These are phyloP conservation scores for Microcaecilia unicolor DNA, from an alignment of 2,797 vertebrate species.

Conservation along the genomic window DNA sequence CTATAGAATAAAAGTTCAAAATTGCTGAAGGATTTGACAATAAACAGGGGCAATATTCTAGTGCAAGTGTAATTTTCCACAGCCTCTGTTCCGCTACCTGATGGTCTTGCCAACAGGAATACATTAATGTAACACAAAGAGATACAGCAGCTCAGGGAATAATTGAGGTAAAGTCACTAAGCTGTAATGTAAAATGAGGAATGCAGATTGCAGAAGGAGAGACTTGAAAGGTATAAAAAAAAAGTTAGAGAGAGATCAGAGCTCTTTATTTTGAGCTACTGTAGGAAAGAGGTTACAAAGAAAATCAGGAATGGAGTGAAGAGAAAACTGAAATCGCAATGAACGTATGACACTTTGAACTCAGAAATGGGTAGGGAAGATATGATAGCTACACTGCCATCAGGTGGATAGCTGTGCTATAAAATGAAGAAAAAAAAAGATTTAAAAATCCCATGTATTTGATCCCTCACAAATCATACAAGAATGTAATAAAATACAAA, in stretches of 20 bases:
- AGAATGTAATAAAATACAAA: too few species aligned
- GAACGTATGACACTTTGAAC: too few species aligned
- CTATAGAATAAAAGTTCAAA: not conserved
- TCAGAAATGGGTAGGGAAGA: constrained; percentile 4
- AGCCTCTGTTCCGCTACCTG: too few species aligned
- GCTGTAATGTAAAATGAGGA: constrained; percentile 6
- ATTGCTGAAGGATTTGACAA: constrained; percentile 1
- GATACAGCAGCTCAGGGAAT: constrained; percentile 12
- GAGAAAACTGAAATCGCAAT: constrained; percentile 1
- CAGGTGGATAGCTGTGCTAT: constrained; percentile 33
- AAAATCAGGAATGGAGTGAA: constrained; percentile 15
- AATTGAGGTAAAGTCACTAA: constrained; percentile 10
- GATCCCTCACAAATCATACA: too few species aligned
- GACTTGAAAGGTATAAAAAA: constrained; percentile 23
- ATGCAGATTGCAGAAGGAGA: constrained; percentile 4
- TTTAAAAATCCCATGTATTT: too few species aligned
- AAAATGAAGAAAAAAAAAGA: too few species aligned
- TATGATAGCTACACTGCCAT: constrained; percentile 26
- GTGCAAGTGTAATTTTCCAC: too few species aligned
- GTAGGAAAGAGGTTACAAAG: constrained; percentile 3
- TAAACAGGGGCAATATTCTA: not conserved
- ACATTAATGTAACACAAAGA: constrained; percentile 24
- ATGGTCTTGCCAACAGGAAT: constrained; percentile 15
- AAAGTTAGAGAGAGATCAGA: constrained; percentile 29
- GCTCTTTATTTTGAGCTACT: constrained; percentile 17